Conservation (phyloP, 2,113 vertebrate genomes). For the Corythaixoides concolor region DNA sequence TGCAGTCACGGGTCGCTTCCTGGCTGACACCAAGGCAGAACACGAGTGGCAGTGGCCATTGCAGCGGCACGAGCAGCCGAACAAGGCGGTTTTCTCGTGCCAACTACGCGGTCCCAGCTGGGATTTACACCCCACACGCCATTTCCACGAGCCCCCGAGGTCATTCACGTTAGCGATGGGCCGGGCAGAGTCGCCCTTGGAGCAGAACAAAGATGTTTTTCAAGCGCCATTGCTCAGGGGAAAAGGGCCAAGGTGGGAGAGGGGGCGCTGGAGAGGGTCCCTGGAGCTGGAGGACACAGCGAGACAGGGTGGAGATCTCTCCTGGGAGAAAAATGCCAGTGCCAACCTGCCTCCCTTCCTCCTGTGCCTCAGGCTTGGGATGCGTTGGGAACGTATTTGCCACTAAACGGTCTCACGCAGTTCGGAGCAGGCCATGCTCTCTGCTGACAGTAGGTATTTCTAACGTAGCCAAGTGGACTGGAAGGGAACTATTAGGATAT, state of each 20-base stretch:
- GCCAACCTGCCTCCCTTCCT: neutral
- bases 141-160: neutral
- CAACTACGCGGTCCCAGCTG: neutral
- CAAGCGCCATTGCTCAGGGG: neutral
- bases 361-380: neutral
- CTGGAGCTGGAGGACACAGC: neutral
- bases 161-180: neutral
- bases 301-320: neutral
- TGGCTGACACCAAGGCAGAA: neutral
- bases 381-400: neutral
- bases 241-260: neutral
- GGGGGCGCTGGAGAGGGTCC: neutral
- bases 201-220: neutral
- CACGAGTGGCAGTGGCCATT: fast-evolving
- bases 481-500: neutral
- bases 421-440: neutral
- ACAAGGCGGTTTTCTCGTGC: fast-evolving
- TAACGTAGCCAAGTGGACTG: too few species aligned
- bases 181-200: neutral
- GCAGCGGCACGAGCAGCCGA: neutral
- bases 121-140: neutral
- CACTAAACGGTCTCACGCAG: neutral
- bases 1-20: neutral
- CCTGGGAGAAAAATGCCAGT: neutral
- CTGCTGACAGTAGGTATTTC: neutral